Base-by-base conservation (phyloP, 2,797 vertebrate genomes). In the Microctenopoma stevenorrisi region DNA sequence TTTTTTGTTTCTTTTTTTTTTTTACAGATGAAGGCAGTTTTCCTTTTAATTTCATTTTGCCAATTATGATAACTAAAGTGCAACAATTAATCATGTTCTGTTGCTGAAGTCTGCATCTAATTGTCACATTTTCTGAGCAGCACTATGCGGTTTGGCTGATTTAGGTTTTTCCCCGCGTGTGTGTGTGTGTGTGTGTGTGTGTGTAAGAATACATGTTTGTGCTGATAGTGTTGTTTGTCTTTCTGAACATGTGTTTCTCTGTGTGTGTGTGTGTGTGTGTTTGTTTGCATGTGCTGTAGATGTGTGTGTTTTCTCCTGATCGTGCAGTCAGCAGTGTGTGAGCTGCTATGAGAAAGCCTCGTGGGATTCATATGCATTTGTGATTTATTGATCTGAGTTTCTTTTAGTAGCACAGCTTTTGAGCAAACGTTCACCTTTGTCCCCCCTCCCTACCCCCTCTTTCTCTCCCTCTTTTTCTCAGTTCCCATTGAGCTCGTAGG, bases 401-500 rank as follows among this genome's bases (percentile, higher is more conserved):
- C 83, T 90, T 92, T 90, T 88, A 83, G 87, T 72, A 74, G 82
- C 50, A 43, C 60, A 4, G 78, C 58, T 60, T 88, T 82, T 86
- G 85, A 91, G 84, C 83, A 79, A 77, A 90, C 76, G 47, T 72
- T 92, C 82, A 91, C 84, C 83, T 90, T 90, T 91, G 80, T 86
- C 86, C 78, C 68, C 57, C 38, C 40, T 37, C 68, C 44, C 7
- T 42, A 42, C 1, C 61, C 37, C 35, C 68, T 49, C 13, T 30
- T 26, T 52, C 22, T 61, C 42, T n/a, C 25, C 28, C 54, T 43
- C 33, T 12, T n/a, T 73, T 50, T 66, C 65, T 33, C 92, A 97
- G 96, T 94, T 90, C 94, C 95, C 79, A 90, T 94, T 30, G 97
- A 99, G 90, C 94, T 96, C 64, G 87, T 95, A 81, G 96, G 95